A percentile compares a stretch with the other conserved stretches of the same genome.
phyloP scores from a whole-genome alignment of 2,888 invertebrate species.

The Elmis aenea region DNA sequence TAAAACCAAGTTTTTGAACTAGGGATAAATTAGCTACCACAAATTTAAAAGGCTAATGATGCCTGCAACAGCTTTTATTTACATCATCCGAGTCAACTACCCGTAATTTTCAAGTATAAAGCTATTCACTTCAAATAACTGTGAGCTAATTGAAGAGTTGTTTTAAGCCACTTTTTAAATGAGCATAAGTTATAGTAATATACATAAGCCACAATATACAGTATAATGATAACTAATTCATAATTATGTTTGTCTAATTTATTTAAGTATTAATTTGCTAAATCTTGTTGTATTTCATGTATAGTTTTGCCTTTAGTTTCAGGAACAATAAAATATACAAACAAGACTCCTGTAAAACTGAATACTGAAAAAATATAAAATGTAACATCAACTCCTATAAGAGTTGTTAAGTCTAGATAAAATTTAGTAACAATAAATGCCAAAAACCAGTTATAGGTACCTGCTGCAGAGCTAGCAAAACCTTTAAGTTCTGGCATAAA shows the following conservation, averaged over 20 bases:
- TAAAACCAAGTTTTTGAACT: too few species aligned
- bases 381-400: conserved; percentile 58
- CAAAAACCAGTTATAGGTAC: conserved; percentile 76
- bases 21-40: too few species aligned
- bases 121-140: too few species aligned
- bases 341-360: conserved; percentile 60
- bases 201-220: not conserved
- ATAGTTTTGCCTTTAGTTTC: conserved; percentile 65
- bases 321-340: conserved; percentile 63
- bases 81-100: too few species aligned
- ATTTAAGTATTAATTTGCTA: not conserved
- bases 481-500: conserved; percentile 76
- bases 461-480: conserved; percentile 70
- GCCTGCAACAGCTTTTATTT: too few species aligned
- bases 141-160: too few species aligned
- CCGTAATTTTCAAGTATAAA: too few species aligned
- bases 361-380: conserved; percentile 72
- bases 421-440: conserved; percentile 77
- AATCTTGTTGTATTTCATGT: not conserved
- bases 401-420: conserved; percentile 54
- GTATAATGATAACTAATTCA: too few species aligned
- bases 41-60: too few species aligned
- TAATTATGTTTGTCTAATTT: conserved; percentile 1
- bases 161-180: too few species aligned
- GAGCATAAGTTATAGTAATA: conserved; percentile 3